Evolutionary conservation across 1,140 invertebrate species (phyloP).

Genomic region (Bombus difficillimus): DNA sequence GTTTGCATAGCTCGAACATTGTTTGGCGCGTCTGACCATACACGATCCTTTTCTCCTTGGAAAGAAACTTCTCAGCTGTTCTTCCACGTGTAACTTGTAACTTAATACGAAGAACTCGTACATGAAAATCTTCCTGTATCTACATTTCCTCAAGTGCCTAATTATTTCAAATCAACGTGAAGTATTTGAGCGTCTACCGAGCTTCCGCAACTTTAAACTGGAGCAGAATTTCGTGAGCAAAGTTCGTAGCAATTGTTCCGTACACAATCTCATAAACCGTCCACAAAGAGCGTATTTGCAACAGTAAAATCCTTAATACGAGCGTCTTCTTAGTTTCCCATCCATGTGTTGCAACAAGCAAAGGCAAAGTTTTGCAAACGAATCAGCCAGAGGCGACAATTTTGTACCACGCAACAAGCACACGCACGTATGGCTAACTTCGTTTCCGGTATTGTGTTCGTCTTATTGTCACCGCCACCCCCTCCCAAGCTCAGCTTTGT

Average conservation of each 20-base stretch:
- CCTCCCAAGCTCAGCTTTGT: neutral
- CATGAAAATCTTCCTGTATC: too few species aligned
- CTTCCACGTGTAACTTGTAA: too few species aligned
- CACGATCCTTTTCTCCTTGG: too few species aligned
- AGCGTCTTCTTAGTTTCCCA: neutral
- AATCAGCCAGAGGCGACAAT: neutral
- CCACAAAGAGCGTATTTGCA: neutral
- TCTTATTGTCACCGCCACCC: neutral
- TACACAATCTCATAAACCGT: neutral
- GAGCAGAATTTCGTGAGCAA: neutral
- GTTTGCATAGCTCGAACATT: too few species aligned
- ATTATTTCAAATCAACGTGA: neutral
- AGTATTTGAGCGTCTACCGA: neutral
- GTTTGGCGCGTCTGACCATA: too few species aligned
- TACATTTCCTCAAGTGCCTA: neutral
- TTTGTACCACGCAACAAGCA: constrained; percentile 3
- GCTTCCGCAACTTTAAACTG: neutral
- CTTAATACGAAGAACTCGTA: too few species aligned
- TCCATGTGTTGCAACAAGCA: too few species aligned
- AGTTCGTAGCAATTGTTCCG: neutral
- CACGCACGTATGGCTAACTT: constrained; percentile 10
- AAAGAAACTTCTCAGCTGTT: neutral
- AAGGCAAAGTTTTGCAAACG: neutral
- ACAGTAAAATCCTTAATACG: neutral
- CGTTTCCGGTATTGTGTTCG: neutral